phyloP scores from a whole-genome alignment of 1,140 invertebrate genomes.

The Drosophila virilis region DNA sequence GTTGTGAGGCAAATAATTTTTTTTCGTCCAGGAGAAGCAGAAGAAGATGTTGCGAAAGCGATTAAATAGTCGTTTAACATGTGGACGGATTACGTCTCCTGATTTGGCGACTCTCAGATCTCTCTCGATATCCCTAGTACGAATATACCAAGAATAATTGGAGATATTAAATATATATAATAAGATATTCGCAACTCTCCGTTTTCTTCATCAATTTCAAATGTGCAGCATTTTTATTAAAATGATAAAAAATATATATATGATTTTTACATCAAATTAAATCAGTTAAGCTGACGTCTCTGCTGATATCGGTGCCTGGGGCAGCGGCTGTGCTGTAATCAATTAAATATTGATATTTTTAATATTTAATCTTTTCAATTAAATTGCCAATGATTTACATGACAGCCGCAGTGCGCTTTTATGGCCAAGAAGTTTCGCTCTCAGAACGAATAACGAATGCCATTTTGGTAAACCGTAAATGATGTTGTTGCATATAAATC shows the following conservation, averaged over 20 bases:
- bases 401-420: conserved; percentile 14
- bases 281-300: conserved; percentile 53
- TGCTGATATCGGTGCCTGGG: conserved; percentile 10
- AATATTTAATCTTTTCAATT: conserved; percentile 82
- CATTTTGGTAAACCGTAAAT: conserved; percentile 53
- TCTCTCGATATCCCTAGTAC: too few species aligned
- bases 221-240: conserved; percentile 4
- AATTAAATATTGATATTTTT: conserved; percentile 77
- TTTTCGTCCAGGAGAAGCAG: too few species aligned
- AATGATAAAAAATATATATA: conserved; percentile 25
- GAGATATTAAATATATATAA: too few species aligned
- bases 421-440: conserved; percentile 47
- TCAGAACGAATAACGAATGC: conserved; percentile 44
- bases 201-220: too few species aligned
- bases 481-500: conserved; percentile 70
- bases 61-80: too few species aligned
- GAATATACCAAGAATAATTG: too few species aligned
- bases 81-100: too few species aligned
- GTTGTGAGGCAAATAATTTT: too few species aligned
- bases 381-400: conserved; percentile 70
- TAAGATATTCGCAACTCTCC: too few species aligned
- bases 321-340: conserved; percentile 44
- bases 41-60: too few species aligned
- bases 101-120: too few species aligned
- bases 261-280: conserved; percentile 51